Conservation (phyloP, 2,888 invertebrate species). For the Agriotes lineatus region DNA sequence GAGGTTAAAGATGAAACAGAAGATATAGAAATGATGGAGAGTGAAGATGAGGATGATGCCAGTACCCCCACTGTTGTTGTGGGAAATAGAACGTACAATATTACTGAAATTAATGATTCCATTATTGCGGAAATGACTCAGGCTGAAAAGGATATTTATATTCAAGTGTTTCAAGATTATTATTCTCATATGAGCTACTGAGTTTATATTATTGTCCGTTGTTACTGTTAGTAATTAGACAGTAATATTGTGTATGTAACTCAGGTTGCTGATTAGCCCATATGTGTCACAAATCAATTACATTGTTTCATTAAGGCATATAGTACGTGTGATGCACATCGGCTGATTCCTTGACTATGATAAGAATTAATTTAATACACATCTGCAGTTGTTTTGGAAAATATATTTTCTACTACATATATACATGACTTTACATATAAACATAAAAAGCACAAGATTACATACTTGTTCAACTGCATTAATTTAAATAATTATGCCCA, state of each 20-base stretch:
- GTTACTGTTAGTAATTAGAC: background rate
- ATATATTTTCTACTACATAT: slow-evolving; percentile 9
- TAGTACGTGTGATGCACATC: too few relatives aligned
- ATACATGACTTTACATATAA: background rate
- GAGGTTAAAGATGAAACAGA: slow-evolving; percentile 71
- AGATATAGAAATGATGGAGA: slow-evolving; percentile 62
- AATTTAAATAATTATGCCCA: background rate
- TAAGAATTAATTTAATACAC: background rate
- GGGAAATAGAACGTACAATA: slow-evolving; percentile 81
- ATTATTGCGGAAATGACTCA: slow-evolving; percentile 92
- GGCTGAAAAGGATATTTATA: slow-evolving; percentile 93
- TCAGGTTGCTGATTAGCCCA: too few relatives aligned
- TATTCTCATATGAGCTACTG: slow-evolving; percentile 91
- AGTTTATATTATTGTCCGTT: background rate
- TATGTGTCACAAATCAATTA: too few relatives aligned
- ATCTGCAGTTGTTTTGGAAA: background rate
- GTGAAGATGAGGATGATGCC: slow-evolving; percentile 76
- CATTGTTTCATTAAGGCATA: too few relatives aligned
- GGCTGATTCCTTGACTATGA: too few relatives aligned
- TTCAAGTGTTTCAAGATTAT: slow-evolving; percentile 93
- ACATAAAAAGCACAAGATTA: too few relatives aligned
- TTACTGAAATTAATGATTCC: slow-evolving; percentile 88
- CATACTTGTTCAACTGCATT: too few relatives aligned
- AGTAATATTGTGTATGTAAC: slow-evolving; percentile 3
- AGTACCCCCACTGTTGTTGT: slow-evolving; percentile 86